Evolutionary conservation across 92 coral and sea anemone genomes (phyloP), one percentile per base, ranked within the genome.

Genomic region (Montipora capitata): DNA sequence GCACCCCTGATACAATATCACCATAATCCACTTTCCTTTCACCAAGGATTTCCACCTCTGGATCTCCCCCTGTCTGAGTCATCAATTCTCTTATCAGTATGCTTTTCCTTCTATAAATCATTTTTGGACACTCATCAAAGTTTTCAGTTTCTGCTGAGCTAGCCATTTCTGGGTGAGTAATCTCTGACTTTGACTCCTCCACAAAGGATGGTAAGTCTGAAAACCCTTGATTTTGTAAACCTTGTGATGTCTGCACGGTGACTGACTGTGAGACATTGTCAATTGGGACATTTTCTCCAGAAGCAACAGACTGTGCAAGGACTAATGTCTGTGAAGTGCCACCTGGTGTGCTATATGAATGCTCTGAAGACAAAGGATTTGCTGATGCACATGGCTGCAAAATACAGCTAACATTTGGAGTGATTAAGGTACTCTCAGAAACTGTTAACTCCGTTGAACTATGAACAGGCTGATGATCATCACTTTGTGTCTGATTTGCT

Each of bases 51-150:
- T 79, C 70, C 72, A 94, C 93, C 63, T 67, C 93, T 17, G 89
- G 87, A 16, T 87, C 91, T 39, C 63, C 93, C 38, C 96, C 96
- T 20, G 98, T 95, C 89, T 95, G 98, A 6, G 98, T 95, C 41
- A 90, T 63, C 10, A 94, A 90, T 54, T 95, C 98, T 20, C 98
- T 87, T 76, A 93, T 40, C 72, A 63, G 72, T 63, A 68, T 20
- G 17, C 52, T 68, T 72, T 87, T 91, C 27, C 48, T 68, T 57
- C 65, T 91, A 16, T 45, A 54, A 86, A 51, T 51, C 70, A 69
- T 76, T 79, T 42, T 78, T 6, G 85, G 74, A 17, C 68, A 40
- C 51, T 68, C 76, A 10, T 51, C 77, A 68, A 20, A 20, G 41
- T 16, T 20, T 14, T n/a, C 74, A 7, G 65, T 12, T 41, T 40